Base-by-base conservation (phyloP, 2,797 vertebrate species). In the Acropternis orthonyx region DNA sequence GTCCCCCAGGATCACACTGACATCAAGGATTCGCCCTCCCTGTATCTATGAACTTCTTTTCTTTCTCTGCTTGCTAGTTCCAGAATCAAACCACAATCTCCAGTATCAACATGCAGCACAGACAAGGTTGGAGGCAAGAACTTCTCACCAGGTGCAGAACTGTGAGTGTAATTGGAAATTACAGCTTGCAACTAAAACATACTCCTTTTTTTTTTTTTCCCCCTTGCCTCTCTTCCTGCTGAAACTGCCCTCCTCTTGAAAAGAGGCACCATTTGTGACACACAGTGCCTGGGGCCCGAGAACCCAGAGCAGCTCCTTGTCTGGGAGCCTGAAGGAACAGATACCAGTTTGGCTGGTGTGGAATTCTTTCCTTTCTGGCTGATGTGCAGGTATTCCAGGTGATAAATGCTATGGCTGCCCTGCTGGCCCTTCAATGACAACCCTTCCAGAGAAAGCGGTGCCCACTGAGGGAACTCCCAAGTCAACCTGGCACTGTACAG, bases 21-120 rank as follows among this genome's bases (percentile, higher is more conserved):
- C 91, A 96, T 89, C 91, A 92, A 93, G 82, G 94, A 96, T 63
- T 86, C 2, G 22, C 94, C 94, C 92, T 95, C 88, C 79, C 41
- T 88, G n/a, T 55, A 96, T 93, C 88, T 90, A 61, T 85, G 92
- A 90, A 92, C 88, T 88, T 74, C 68, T 81, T 88, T 85, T 85
- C 14, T 65, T 72, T 85, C 82, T 76, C 77, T 67, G 82, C 85
- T 82, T 91, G 67, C 88, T 69, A 19, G 69, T 95, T 92, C 80
- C 80, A 95, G 80, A 71, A 84, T 71, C 77, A 88, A 86, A 46
- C 69, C 68, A 89, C 74, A 59, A 43, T 39, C 91, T 90, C 79
- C 79, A 86, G 73, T 59, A 95, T 78, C 95, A 92, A 90, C 83
- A 69, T 41, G 55, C 88, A 88, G 80, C 66, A 55, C 85, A 84